phyloP scores from a whole-genome alignment of 2,113 vertebrate genomes.

The Lampris megalopsis region DNA sequence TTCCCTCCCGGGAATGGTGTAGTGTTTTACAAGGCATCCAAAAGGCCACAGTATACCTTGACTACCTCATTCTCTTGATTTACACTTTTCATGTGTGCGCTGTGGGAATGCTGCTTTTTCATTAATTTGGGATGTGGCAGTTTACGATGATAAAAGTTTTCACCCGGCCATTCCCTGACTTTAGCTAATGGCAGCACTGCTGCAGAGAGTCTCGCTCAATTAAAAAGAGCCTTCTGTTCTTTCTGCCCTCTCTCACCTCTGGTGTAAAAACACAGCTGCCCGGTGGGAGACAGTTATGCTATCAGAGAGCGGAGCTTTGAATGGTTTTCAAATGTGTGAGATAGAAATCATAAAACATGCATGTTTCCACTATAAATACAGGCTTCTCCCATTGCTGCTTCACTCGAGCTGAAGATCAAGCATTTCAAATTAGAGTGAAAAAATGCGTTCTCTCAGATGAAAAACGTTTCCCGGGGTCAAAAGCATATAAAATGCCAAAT shows the following conservation, averaged over 20 bases:
- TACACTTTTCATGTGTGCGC: too few relatives aligned
- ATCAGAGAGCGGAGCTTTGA: slow-evolving; percentile 18
- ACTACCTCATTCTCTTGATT: too few relatives aligned
- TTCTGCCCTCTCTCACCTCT: slow-evolving; percentile 9
- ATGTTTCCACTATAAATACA: slow-evolving; percentile 55
- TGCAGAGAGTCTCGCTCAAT: slow-evolving; percentile 6
- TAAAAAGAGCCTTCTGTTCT: slow-evolving; percentile 13
- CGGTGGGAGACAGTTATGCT: slow-evolving; percentile 19
- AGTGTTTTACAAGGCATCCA: too few relatives aligned
- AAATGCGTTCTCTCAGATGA: slow-evolving; percentile 59
- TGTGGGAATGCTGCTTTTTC: too few relatives aligned
- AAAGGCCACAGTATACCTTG: too few relatives aligned
- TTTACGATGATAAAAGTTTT: too few relatives aligned
- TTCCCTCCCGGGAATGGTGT: too few relatives aligned
- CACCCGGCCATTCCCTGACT: too few relatives aligned
- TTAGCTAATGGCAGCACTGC: background rate
- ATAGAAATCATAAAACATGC: slow-evolving; percentile 51
- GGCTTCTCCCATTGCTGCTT: slow-evolving; percentile 32
- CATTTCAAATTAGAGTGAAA: slow-evolving; percentile 59
- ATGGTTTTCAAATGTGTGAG: slow-evolving; percentile 56
- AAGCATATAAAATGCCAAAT: slow-evolving; percentile 70
- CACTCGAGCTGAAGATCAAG: slow-evolving; percentile 59
- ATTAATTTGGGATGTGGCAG: too few relatives aligned
- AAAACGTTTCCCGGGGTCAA: slow-evolving; percentile 70
- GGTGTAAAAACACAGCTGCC: slow-evolving; percentile 2